These are phyloP conservation scores for Yponomeuta evonymella DNA, from an alignment of 2,888 invertebrate genomes.

Conservation along the genomic window DNA sequence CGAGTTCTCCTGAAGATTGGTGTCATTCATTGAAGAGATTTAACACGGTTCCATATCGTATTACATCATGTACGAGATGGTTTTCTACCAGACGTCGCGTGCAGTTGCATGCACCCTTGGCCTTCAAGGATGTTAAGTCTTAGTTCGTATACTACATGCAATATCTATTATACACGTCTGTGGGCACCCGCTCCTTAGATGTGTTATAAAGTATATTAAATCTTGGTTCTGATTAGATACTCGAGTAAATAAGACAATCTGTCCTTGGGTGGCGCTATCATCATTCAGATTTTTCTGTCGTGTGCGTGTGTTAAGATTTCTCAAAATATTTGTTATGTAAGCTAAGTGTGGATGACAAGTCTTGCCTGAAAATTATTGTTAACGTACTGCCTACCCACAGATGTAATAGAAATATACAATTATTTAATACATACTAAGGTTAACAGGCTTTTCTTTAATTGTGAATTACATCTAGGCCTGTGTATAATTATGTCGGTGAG, in stretches of 20 bases:
- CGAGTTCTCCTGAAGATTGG: constrained; percentile 30
- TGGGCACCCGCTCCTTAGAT: not conserved
- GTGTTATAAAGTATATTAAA: not conserved
- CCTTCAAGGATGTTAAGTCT: constrained; percentile 35
- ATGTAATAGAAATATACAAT: no score
- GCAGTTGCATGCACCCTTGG: constrained; percentile 45
- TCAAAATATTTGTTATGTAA: not conserved
- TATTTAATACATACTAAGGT: no score
- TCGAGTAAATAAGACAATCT: not conserved
- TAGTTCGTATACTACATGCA: constrained; percentile 29
- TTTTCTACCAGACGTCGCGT: constrained; percentile 31
- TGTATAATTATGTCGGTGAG: no score
- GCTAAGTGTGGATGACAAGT: not conserved
- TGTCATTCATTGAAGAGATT: no score
- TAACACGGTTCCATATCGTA: no score
- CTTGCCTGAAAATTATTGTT: not conserved
- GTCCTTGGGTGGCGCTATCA: not conserved
- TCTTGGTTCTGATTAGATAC: not conserved
- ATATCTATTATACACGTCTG: not conserved
- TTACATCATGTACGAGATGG: no score
- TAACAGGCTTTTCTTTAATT: no score
- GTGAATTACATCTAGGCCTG: no score
- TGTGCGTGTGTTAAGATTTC: not conserved
- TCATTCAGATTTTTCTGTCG: not conserved
- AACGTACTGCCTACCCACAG: no score